Evolutionary conservation across 2,888 invertebrate species (phyloP).

Genomic region (Ganaspis brasiliensis): DNA sequence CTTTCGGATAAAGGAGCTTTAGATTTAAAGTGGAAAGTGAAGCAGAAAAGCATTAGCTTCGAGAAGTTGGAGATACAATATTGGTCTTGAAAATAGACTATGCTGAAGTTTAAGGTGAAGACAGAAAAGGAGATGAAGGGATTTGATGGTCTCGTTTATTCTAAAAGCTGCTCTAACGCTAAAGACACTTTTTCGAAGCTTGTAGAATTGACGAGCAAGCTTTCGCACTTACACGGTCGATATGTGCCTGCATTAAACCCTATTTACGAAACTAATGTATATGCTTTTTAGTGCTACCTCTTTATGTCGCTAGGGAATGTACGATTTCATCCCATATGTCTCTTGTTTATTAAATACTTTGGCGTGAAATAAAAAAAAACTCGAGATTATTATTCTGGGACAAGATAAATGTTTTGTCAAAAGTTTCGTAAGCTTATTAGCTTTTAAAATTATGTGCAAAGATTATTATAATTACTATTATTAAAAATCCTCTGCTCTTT

Average conservation of each 20-base stretch:
- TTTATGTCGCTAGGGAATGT: not conserved
- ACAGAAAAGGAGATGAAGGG: not conserved
- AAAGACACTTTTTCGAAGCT: slow-evolving; percentile 24
- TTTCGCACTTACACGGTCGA: slow-evolving; percentile 33
- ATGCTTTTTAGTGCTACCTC: not conserved
- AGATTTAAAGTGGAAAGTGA: not conserved
- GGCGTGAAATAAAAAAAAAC: not conserved
- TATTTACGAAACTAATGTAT: slow-evolving; percentile 1
- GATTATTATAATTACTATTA: too few species aligned
- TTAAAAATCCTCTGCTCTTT: too few species aligned
- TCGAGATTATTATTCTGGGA: not conserved
- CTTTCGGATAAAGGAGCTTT: not conserved
- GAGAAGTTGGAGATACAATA: not conserved
- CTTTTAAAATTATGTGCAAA: too few species aligned
- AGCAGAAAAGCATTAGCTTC: slow-evolving; percentile 6
- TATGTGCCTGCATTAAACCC: slow-evolving; percentile 9
- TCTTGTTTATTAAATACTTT: slow-evolving; percentile 7
- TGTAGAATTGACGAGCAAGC: slow-evolving; percentile 27
- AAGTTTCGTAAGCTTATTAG: too few species aligned
- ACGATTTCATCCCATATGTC: not conserved
- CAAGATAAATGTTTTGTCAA: not conserved
- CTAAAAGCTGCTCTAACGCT: slow-evolving; percentile 13
- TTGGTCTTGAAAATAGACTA: not conserved
- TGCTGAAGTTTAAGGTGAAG: not conserved
- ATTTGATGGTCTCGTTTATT: slow-evolving; percentile 30